Conservation (phyloP, 2,797 vertebrate species). For the Pipistrellus pygmaeus region DNA sequence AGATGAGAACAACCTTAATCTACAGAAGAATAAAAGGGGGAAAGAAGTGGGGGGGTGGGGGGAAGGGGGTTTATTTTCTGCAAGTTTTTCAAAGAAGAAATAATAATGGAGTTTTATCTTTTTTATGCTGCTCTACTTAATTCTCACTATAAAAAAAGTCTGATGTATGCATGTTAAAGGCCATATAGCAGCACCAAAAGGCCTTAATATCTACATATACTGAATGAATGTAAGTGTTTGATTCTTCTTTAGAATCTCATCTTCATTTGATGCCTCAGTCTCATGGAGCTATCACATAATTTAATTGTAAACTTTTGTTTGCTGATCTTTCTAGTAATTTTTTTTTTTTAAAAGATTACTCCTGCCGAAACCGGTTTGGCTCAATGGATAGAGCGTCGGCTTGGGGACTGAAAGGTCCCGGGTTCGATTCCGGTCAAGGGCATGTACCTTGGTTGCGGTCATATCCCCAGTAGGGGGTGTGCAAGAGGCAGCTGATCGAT, state of each 20-base stretch:
- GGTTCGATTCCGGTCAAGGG: too few species aligned
- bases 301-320: slow-evolving; percentile 68
- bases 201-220: background rate
- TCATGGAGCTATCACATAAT: slow-evolving; percentile 37
- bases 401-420: too few species aligned
- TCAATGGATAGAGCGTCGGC: too few species aligned
- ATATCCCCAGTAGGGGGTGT: too few species aligned
- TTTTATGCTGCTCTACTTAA: slow-evolving; percentile 5
- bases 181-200: background rate
- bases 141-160: background rate
- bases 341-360: background rate
- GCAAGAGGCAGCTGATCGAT: too few species aligned
- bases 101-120: background rate
- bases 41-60: too few species aligned
- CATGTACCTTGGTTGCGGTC: too few species aligned
- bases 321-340: slow-evolving; percentile 83
- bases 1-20: rapidly evolving
- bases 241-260: background rate
- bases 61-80: background rate
- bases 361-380: too few species aligned
- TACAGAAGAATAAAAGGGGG: background rate
- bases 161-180: background rate
- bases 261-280: background rate
- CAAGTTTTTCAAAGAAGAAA: slow-evolving; percentile 15
- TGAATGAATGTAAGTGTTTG: background rate